phyloP scores from a whole-genome alignment of 2,888 invertebrate genomes.

The Stegana nigrithorax region DNA sequence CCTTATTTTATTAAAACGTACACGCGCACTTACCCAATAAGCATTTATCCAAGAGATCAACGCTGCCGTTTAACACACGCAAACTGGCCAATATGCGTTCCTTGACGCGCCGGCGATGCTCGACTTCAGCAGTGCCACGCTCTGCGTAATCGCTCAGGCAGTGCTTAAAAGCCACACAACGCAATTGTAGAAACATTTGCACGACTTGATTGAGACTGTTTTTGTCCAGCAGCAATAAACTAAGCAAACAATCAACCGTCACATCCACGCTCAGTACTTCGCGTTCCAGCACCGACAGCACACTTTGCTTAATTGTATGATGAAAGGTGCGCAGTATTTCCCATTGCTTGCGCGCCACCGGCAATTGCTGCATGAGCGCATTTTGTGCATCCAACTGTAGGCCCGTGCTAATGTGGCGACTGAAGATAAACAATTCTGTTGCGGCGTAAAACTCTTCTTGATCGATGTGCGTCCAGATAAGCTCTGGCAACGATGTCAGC shows the following conservation, averaged over 20 bases:
- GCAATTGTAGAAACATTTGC: slow-evolving; percentile 76
- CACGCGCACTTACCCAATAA: slow-evolving; percentile 83
- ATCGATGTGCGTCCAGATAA: slow-evolving; percentile 89
- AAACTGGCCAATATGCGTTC: slow-evolving; percentile 80
- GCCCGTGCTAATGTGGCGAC: slow-evolving; percentile 84
- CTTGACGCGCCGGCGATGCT: slow-evolving; percentile 73
- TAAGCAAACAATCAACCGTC: slow-evolving; percentile 65
- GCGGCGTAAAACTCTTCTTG: slow-evolving; percentile 80
- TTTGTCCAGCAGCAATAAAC: slow-evolving; percentile 76
- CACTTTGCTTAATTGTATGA: slow-evolving; percentile 63
- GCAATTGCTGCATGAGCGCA: slow-evolving; percentile 60
- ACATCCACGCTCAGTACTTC: slow-evolving; percentile 56
- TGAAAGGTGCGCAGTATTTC: slow-evolving; percentile 67
- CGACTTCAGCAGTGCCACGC: slow-evolving; percentile 70
- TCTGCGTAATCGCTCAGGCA: slow-evolving; percentile 67
- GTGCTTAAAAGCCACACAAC: slow-evolving; percentile 75
- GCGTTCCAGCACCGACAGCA: slow-evolving; percentile 57
- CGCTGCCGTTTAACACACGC: slow-evolving; percentile 80
- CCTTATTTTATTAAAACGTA: no score
- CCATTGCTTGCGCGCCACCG: slow-evolving; percentile 67
- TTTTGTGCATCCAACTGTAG: slow-evolving; percentile 64
- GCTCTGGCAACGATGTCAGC: slow-evolving; percentile 86
- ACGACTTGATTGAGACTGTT: slow-evolving; percentile 74
- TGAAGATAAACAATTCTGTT: slow-evolving; percentile 85
- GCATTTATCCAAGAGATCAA: slow-evolving; percentile 81